Evolutionary conservation across 2,113 vertebrate species (phyloP).

Genomic region (Terrapene triunguis): DNA sequence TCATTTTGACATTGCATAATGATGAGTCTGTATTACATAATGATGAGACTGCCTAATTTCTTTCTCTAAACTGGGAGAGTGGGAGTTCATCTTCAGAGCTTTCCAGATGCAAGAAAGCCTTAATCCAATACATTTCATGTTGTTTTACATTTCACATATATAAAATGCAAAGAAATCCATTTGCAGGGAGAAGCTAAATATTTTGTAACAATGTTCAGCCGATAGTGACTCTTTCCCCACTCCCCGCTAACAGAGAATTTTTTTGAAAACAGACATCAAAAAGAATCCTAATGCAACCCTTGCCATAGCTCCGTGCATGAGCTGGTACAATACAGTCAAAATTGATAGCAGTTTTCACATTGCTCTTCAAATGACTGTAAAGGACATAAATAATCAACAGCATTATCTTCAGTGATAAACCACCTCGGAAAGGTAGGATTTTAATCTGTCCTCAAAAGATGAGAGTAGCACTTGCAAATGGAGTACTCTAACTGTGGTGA

Average conservation of each 20-base stretch:
- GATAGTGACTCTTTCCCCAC: not conserved
- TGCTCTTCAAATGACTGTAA: not conserved
- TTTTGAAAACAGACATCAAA: not conserved
- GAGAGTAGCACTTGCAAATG: not conserved
- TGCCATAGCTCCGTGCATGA: not conserved
- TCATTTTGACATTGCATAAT: conserved; percentile 25
- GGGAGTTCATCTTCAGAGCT: not conserved
- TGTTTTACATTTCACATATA: conserved; percentile 9
- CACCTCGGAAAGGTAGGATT: conserved; percentile 26
- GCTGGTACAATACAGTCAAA: not conserved
- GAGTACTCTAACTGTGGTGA: conserved; percentile 1
- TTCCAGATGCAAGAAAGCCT: not conserved
- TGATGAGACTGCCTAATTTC: accelerated
- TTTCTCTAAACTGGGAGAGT: not conserved
- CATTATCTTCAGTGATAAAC: conserved; percentile 4
- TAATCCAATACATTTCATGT: not conserved
- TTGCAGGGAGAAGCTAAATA: not conserved
- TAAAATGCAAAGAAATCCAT: not conserved
- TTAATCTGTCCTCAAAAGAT: conserved; percentile 28
- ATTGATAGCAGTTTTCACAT: not conserved
- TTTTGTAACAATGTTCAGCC: not conserved
- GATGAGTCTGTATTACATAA: not conserved
- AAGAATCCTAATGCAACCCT: not conserved
- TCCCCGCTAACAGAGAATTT: not conserved
- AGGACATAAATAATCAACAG: not conserved